A percentile compares a stretch with the other conserved stretches of the same genome.
phyloP scores from a whole-genome alignment of 2,888 invertebrate species.

The Mimas tiliae region DNA sequence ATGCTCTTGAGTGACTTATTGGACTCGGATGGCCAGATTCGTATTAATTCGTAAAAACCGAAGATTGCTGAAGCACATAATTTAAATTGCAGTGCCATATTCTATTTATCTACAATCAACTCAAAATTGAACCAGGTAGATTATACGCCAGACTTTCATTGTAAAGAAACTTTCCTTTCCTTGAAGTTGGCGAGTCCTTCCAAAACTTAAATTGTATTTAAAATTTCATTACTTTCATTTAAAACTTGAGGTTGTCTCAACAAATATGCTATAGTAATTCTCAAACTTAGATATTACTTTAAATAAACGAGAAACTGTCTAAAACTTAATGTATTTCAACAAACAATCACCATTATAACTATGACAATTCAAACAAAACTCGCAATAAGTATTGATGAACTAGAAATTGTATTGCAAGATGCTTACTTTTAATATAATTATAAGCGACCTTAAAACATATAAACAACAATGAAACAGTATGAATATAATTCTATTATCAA shows the following conservation, averaged over 20 bases:
- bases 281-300: conserved; percentile 7
- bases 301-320: not conserved
- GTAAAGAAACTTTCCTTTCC: too few relatives aligned
- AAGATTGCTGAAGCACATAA: too few relatives aligned
- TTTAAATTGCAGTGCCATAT: too few relatives aligned
- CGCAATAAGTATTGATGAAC: not conserved
- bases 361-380: not conserved
- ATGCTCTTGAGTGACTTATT: too few relatives aligned
- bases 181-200: conserved; percentile 2
- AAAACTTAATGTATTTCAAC: not conserved
- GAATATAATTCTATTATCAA: not conserved
- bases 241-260: conserved; percentile 13
- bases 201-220: conserved; percentile 18
- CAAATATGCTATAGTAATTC: not conserved
- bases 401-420: not conserved
- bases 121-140: too few relatives aligned
- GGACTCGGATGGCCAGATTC: too few relatives aligned
- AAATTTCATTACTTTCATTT: conserved; percentile 15
- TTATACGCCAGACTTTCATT: too few relatives aligned
- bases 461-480: too few relatives aligned
- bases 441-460: too few relatives aligned
- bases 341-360: not conserved
- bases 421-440: not conserved
- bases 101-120: too few relatives aligned
- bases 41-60: too few relatives aligned